These are phyloP conservation scores for Drosophila hydei DNA, from an alignment of 1,140 invertebrate genomes.

Conservation along the genomic window DNA sequence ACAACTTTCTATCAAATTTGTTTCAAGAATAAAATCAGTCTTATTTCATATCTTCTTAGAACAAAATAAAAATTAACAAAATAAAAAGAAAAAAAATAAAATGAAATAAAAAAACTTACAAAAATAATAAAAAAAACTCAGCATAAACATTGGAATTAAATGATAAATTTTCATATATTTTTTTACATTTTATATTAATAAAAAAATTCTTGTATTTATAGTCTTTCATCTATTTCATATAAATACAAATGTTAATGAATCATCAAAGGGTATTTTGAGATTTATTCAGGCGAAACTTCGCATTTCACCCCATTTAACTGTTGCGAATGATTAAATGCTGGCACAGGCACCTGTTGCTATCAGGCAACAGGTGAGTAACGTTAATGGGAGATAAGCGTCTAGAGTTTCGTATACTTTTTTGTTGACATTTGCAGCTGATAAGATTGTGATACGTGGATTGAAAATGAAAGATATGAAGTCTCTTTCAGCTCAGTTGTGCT, in stretches of 20 bases:
- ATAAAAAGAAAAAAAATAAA: too few species aligned
- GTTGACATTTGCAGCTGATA: conserved; percentile 61
- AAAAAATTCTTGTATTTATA: too few species aligned
- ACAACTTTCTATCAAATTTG: too few species aligned
- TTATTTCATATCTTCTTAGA: too few species aligned
- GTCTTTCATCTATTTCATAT: too few species aligned
- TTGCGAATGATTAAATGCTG: conserved; percentile 65
- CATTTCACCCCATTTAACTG: conserved; percentile 31
- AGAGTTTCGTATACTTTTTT: conserved; percentile 43
- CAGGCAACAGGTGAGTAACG: conserved; percentile 63
- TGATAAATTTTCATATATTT: too few species aligned
- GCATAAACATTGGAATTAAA: too few species aligned
- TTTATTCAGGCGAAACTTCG: neutral
- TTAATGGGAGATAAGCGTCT: conserved; percentile 57
- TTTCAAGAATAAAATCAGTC: too few species aligned
- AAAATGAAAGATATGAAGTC: neutral
- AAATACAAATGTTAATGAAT: neutral
- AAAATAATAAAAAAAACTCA: too few species aligned
- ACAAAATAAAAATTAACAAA: too few species aligned
- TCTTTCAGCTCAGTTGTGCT: conserved; percentile 3
- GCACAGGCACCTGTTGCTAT: conserved; percentile 68
- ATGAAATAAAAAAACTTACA: too few species aligned
- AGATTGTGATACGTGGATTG: conserved; percentile 59
- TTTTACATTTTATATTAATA: too few species aligned
- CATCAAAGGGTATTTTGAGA: neutral